Evolutionary conservation across 2,888 invertebrate species (phyloP), one percentile per base, ranked within the genome.

Genomic region (Lasioglossum oenotherae): DNA sequence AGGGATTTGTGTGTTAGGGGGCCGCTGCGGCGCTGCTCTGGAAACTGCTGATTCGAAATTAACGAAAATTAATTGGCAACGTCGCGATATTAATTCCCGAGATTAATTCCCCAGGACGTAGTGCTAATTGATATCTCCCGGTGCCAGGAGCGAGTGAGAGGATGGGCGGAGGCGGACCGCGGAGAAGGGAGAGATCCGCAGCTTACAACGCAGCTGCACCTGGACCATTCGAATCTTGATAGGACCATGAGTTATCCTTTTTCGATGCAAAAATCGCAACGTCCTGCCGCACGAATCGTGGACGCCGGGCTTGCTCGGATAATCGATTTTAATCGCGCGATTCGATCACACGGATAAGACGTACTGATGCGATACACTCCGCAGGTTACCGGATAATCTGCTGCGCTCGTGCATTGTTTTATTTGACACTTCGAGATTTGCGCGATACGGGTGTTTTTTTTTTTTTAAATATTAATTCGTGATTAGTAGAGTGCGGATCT

Each of bases 31-130:
- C 87, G 79, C 82, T 88, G 91, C 91, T 92, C 92, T 92, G 91
- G 93, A 93, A 94, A 94, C 93, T 94, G 94, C 94, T 94, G 94
- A 94, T 94, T 94, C 93, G 93, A 94, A 94, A 94, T 94, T 94
- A 93, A 93, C 94, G 94, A 92, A 93, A 94, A 94, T 94, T 94
- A 94, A 94, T 94, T 94, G 94, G 93, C 92, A 92, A 92, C 91
- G 92, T 92, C 92, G 92, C 91, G 91, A 92, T 93, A 93, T 94
- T 94, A 94, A 94, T 94, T 93, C 91, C 90, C 90, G 90, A 92
- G 93, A 93, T 93, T 93, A 93, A 93, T 93, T 93, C 92, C 91
- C 91, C 90, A 84, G 89, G 88, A 90, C 91, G 91, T 92, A 92
- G 92, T 93, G 93, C 93, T 92, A 93, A 94, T 94, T 93, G 93